phyloP scores from a whole-genome alignment of 1,140 invertebrate species.

The Daktulosphaira vitifoliae region DNA sequence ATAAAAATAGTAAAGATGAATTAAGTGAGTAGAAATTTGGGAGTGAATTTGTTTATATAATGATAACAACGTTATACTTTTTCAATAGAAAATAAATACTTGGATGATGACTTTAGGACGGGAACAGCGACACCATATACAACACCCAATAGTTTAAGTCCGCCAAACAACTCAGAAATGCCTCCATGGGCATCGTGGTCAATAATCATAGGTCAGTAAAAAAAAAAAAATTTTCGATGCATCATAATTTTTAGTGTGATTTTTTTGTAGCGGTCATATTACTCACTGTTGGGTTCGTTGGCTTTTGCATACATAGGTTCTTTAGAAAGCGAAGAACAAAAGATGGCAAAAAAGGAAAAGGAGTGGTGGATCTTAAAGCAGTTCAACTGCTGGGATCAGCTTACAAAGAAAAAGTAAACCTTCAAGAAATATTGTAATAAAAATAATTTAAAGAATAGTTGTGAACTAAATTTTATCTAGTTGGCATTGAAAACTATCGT shows the following conservation, averaged over 20 bases:
- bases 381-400: constrained; percentile 90
- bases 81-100: constrained; percentile 3
- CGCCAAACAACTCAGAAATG: constrained; percentile 21
- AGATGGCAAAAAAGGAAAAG: constrained; percentile 93
- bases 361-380: constrained; percentile 88
- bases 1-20: not conserved
- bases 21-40: too few relatives aligned
- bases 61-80: too few relatives aligned
- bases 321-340: constrained; percentile 88
- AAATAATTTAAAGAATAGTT: too few relatives aligned
- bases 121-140: not conserved
- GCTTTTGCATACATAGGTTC: constrained; percentile 82
- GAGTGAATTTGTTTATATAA: too few relatives aligned
- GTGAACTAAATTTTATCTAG: too few relatives aligned
- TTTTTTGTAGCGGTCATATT: constrained; percentile 5
- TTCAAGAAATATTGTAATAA: too few relatives aligned
- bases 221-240: not conserved
- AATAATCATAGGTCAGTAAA: constrained; percentile 21
- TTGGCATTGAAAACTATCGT: too few relatives aligned
- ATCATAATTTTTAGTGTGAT: not conserved
- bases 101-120: constrained; percentile 1
- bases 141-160: constrained; percentile 5
- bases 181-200: constrained; percentile 24
- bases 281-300: constrained; percentile 17
- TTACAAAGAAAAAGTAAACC: constrained; percentile 90